These are phyloP conservation scores for Chaenogobius annularis DNA, from an alignment of 2,113 vertebrate species.

Conservation along the genomic window DNA sequence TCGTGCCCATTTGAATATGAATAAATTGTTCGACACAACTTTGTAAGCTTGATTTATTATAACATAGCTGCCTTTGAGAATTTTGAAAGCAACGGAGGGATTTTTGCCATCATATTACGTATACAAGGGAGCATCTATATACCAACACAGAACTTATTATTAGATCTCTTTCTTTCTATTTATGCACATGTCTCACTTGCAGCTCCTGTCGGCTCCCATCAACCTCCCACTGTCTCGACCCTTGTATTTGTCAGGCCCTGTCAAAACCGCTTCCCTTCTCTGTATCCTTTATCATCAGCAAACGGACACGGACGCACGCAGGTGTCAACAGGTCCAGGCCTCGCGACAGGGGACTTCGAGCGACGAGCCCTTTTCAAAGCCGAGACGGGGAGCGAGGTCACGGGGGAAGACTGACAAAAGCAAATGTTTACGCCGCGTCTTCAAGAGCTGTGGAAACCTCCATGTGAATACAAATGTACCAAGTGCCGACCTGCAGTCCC, in stretches of 20 bases:
- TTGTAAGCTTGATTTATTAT: no score
- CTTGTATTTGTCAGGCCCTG: conserved; percentile 19
- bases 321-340: conserved; percentile 25
- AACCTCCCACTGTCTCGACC: background rate
- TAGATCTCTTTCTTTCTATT: no score
- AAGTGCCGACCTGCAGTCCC: background rate
- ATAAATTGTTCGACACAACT: no score
- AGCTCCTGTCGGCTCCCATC: conserved; percentile 3
- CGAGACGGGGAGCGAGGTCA: background rate
- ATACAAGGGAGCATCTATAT: no score
- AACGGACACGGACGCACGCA: conserved; percentile 16
- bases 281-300: background rate
- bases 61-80: no score
- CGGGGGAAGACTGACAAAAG: conserved; percentile 31
- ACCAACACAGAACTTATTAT: no score
- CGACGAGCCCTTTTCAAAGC: no score
- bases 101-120: no score
- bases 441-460: conserved; percentile 47
- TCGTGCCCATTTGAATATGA: no score
- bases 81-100: no score
- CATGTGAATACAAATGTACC: conserved; percentile 23
- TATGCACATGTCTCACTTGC: background rate
- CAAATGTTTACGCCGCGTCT: conserved; percentile 42
- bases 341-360: no score
- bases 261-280: conserved; percentile 15